Base-by-base conservation (phyloP, 2,888 invertebrate genomes). In the Halictus quadricinctus region DNA sequence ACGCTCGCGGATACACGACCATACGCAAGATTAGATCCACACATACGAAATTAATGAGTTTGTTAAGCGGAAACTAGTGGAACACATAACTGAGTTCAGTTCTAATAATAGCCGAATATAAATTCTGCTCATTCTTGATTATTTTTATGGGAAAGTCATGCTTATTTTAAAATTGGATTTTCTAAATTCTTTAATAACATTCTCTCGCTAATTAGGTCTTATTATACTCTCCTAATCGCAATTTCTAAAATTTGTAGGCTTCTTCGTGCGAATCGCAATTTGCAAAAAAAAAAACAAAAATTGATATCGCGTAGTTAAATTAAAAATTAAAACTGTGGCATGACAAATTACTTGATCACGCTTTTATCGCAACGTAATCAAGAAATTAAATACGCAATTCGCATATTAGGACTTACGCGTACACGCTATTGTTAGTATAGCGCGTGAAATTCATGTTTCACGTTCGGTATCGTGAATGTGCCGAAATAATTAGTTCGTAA, bases 21-120 rank as follows among this genome's bases (percentile, higher is more conserved):
- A 41, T 10, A 41, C 41, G 41, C 18, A 10, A 69, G 69, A 69
- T 69, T 41, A 69, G 21, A 69, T 69, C 69, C 41, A 10, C 41
- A 36, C 41, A 0, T 64, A 64, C 64, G 64, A 41, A 41, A 69
- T 69, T 69, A 69, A 69, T 69, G 41, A 69, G 41, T 69, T 41
- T 41, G 69, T 69, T 69, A 41, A 69, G 21, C 69, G 41, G 69
- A 69, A 69, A 69, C 69, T 41, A 41, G 41, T 41, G 41, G 66
- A 64, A 60, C 29, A 58, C n/a, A 36, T 21, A 69, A 41, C 69
- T 12, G 41, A 41, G 69, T 12, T 69, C 69, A 41, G 69, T 36
- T 21, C 21, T 41, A 21, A 36, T 69, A 64, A 64, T 64, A 64
- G 18, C 25, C 18, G 29, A 18, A 64, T 41, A 64, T 21, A 41